These are phyloP conservation scores for Pholis gunnellus DNA, from an alignment of 2,113 vertebrate genomes.

Conservation along the genomic window DNA sequence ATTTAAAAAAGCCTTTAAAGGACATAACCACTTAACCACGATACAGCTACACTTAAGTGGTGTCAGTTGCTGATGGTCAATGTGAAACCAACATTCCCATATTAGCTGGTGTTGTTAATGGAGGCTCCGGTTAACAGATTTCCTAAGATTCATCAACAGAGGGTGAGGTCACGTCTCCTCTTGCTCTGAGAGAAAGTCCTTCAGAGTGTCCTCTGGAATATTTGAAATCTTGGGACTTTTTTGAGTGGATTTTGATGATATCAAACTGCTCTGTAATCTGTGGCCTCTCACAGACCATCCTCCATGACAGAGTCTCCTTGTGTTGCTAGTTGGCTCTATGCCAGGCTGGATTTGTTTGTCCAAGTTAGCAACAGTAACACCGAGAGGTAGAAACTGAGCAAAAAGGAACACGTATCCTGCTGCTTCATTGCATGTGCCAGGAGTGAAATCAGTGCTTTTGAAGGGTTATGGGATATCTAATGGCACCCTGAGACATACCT, in stretches of 20 bases:
- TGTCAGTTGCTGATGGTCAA: conserved; percentile 5
- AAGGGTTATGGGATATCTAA: conserved; percentile 38
- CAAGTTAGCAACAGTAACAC: conserved; percentile 18
- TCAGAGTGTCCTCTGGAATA: conserved; percentile 7
- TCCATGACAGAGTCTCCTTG: conserved; percentile 39
- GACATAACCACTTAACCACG: neutral
- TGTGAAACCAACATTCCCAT: neutral
- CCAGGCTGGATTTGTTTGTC: conserved; percentile 37
- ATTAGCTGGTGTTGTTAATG: neutral
- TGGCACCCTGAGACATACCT: neutral
- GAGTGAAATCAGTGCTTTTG: conserved; percentile 17
- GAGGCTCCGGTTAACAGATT: conserved; percentile 7
- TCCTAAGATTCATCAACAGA: conserved; percentile 25
- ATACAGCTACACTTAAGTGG: neutral
- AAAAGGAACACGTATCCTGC: conserved; percentile 15
- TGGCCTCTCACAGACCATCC: conserved; percentile 40
- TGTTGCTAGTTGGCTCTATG: conserved; percentile 27
- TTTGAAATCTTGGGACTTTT: conserved; percentile 19
- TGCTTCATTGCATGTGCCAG: conserved; percentile 10
- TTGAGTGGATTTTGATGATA: conserved; percentile 30
- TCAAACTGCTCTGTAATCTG: conserved; percentile 45
- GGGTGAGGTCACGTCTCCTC: conserved; percentile 3
- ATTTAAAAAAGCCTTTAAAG: neutral
- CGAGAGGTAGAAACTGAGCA: neutral
- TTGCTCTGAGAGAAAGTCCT: conserved; percentile 2